A percentile compares a stretch with the other conserved stretches of the same genome.
Conservation (phyloP, 2,797 vertebrate genomes). For the Heteromormyrus szaboi region DNA sequence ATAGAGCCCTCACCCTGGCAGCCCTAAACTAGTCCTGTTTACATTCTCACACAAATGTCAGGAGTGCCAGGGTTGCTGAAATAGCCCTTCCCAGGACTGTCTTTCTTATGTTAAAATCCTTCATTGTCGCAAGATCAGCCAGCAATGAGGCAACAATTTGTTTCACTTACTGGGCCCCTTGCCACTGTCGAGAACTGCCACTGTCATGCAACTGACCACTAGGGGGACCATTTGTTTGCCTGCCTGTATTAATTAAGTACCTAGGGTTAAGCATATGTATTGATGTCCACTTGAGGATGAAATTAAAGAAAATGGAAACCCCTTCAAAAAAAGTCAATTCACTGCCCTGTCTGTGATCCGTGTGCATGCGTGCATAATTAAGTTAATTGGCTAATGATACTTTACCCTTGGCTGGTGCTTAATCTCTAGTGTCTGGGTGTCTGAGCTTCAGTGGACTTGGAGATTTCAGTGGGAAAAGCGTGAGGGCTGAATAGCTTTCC, state of each 20-base stretch:
- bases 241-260: not conserved
- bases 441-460: slow-evolving; percentile 29
- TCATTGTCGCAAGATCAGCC: not conserved
- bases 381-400: slow-evolving; percentile 60
- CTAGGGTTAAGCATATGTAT: slow-evolving; percentile 1
- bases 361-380: slow-evolving; percentile 49
- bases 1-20: not conserved
- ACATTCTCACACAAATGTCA: not conserved
- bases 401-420: slow-evolving; percentile 40
- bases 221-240: not conserved
- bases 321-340: slow-evolving; percentile 54
- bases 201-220: not conserved
- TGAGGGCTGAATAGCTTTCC: slow-evolving; percentile 38
- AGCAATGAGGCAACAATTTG: not conserved
- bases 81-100: not conserved
- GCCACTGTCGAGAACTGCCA: not conserved
- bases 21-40: not conserved
- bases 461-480: slow-evolving; percentile 24
- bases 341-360: slow-evolving; percentile 44
- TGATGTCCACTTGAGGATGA: slow-evolving; percentile 17
- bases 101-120: not conserved
- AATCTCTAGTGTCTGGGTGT: slow-evolving; percentile 42
- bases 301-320: slow-evolving; percentile 32
- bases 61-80: not conserved
- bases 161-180: not conserved